Evolutionary conservation across 2,888 invertebrate genomes (phyloP), one percentile per base, ranked within the genome.

Genomic region (Resseliella maxima): DNA sequence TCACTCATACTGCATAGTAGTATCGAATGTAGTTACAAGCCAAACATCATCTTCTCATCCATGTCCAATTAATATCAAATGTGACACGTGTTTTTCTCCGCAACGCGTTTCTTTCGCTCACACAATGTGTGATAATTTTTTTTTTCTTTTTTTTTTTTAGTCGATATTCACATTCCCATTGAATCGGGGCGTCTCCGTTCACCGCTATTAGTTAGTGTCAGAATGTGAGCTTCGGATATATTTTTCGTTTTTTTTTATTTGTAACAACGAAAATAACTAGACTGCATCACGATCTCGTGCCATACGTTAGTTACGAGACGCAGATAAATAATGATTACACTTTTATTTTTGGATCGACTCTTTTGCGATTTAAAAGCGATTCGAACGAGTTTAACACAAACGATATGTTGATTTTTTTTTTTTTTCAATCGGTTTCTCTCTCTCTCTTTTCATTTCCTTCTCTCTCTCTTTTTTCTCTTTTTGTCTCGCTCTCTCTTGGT

Each of bases 41-140:
- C 83, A 83, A 72, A 83, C 36, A 83, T 83, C 83, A 83, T 83
- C 83, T 83, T 36, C 83, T 38, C n/a, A 83, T 83, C 83, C 72
- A 83, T 83, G 83, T 83, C 24, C 83, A 83, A 83, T 83, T 83
- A 83, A 83, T 83, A 83, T 83, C 83, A 83, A 72, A 83, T 38
- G 83, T 83, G 83, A 83, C 83, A 83, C 38, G 72, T 72, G 72
- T 72, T 72, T 72, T 31, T 72, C 72, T n/a, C 72, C 59, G 24
- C 59, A 59, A n/a, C 35, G 2, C 72, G 72, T 15, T 72, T 72
- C 72, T 72, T 72, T 72, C 31, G 27, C 12, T 27, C 24, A n/a
- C 24, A 24, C 41, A 41, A 3, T 59, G 24, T 3, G 18, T 27
- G 21, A 18, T 12, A 3, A 31, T 72, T 72, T 72, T 72, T 31